These are phyloP conservation scores for Ciconia nigra DNA, from an alignment of 2,797 vertebrate genomes.

Conservation along the genomic window DNA sequence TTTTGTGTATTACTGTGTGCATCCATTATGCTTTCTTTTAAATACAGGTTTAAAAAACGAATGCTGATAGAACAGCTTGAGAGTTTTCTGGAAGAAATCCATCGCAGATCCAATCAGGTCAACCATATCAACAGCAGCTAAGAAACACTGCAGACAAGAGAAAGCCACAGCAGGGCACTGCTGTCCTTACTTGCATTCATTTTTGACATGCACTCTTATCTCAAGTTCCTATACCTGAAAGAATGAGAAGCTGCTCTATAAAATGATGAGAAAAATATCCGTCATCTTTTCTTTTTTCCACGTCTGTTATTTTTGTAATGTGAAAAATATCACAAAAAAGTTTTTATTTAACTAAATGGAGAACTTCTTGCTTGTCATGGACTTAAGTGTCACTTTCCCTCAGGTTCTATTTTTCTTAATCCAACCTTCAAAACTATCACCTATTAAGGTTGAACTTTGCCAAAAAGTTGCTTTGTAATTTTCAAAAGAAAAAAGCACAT, in stretches of 20 bases:
- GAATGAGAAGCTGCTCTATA: slow-evolving; percentile 67
- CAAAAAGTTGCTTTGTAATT: slow-evolving; percentile 81
- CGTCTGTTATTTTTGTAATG: slow-evolving; percentile 79
- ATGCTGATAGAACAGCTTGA: slow-evolving; percentile 96
- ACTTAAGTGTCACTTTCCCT: slow-evolving; percentile 75
- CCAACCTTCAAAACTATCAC: slow-evolving; percentile 74
- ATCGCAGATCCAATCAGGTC: slow-evolving; percentile 87
- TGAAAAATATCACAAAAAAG: slow-evolving; percentile 68
- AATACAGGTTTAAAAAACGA: slow-evolving; percentile 92
- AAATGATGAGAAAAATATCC: slow-evolving; percentile 50
- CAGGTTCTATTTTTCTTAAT: slow-evolving; percentile 81
- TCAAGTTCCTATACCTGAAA: slow-evolving; percentile 57
- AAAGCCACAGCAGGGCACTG: slow-evolving; percentile 59
- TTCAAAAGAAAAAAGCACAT: slow-evolving; percentile 76
- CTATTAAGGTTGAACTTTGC: slow-evolving; percentile 78
- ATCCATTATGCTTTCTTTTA: neutral
- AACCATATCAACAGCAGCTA: slow-evolving; percentile 86
- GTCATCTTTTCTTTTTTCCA: slow-evolving; percentile 56
- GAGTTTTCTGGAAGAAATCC: slow-evolving; percentile 93
- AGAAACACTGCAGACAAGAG: slow-evolving; percentile 50
- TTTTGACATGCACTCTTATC: slow-evolving; percentile 76
- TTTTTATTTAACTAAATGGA: slow-evolving; percentile 75
- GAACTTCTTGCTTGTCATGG: slow-evolving; percentile 67
- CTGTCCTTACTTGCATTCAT: slow-evolving; percentile 74
- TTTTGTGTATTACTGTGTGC: neutral